Base-by-base conservation (phyloP, 2,888 invertebrate species). In the Melanchra persicariae region DNA sequence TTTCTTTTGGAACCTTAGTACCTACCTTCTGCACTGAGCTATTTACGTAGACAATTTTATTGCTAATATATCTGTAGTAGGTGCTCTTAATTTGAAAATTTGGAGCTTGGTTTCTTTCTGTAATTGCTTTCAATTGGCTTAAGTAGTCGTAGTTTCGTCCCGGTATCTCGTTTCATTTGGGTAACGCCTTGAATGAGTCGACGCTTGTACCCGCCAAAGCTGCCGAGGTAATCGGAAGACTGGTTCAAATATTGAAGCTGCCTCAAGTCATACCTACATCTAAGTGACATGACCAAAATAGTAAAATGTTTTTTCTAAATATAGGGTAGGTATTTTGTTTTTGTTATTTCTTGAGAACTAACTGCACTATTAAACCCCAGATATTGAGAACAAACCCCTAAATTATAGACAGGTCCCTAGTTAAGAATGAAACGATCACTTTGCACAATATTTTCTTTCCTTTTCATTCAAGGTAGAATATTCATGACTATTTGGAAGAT, bases 121-220 rank as follows among this genome's bases (percentile, higher is more conserved):
- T 82, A 78, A 87, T 87, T 87, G 80, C 80, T 85, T 80, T 87
- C 82, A 86, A 87, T 87, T 87, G 84, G 67, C 70, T 45, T 67
- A 79, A 84, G 83, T 86, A 81, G 81, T 74, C 45, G 65, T 75
- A 67, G 58, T 55, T 67, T 30, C 49, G 74, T 72, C 72, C 68
- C 69, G 58, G 79, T 82, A 75, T 86, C 83, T 79, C 55, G 70
- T 82, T 86, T 77, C 80, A 74, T 77, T 79, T 72, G 79, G 85
- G 79, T 79, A 74, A 86, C 84, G 85, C 82, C 84, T 85, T 70
- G 70, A 61, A 65, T 55, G 55, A 70, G 58, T 70, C 75, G 65
- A 22, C 61, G 67, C 70, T 55, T 52, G 57, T 58, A 59, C 78
- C 61, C 67, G 58, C 62, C 43, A 82, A 65, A 69, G 73, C 30